Conservation (phyloP, 2,797 vertebrate species). For the Benthosema pterotum region DNA sequence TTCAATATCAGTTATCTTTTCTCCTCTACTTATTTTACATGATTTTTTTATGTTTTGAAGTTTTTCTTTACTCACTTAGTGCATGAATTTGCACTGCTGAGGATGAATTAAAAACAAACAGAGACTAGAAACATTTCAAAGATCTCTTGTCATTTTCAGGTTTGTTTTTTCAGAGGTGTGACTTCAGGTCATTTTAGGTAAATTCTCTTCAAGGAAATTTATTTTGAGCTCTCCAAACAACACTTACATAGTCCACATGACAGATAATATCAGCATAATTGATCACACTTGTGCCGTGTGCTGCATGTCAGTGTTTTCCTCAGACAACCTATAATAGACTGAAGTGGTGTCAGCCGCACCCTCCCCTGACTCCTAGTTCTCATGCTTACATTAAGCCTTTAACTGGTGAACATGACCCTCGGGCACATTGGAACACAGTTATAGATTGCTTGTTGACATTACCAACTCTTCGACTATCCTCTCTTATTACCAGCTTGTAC, state of each 20-base stretch:
- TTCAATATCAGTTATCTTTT: too few species aligned
- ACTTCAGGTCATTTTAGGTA: too few species aligned
- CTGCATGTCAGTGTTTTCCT: conserved; percentile 6
- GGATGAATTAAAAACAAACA: too few species aligned
- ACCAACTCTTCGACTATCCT: conserved; percentile 12
- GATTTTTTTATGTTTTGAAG: too few species aligned
- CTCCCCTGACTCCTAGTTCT: background rate
- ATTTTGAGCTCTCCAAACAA: conserved; percentile 30
- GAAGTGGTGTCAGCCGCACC: background rate
- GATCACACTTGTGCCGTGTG: background rate
- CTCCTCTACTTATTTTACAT: too few species aligned
- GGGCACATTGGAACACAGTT: background rate
- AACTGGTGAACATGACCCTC: background rate
- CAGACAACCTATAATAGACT: background rate
- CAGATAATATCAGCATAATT: conserved; percentile 9
- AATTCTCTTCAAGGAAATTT: conserved; percentile 12
- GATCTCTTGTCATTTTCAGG: too few species aligned
- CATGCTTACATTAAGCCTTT: background rate
- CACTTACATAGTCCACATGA: conserved; percentile 32
- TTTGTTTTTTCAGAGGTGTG: too few species aligned
- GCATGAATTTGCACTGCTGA: too few species aligned
- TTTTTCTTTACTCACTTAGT: too few species aligned
- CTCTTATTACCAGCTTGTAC: conserved; percentile 31
- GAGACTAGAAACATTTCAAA: too few species aligned
- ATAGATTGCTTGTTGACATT: conserved; percentile 32